These are phyloP conservation scores for Pseudomyrmex gracilis DNA, from an alignment of 1,140 invertebrate genomes.

Conservation along the genomic window DNA sequence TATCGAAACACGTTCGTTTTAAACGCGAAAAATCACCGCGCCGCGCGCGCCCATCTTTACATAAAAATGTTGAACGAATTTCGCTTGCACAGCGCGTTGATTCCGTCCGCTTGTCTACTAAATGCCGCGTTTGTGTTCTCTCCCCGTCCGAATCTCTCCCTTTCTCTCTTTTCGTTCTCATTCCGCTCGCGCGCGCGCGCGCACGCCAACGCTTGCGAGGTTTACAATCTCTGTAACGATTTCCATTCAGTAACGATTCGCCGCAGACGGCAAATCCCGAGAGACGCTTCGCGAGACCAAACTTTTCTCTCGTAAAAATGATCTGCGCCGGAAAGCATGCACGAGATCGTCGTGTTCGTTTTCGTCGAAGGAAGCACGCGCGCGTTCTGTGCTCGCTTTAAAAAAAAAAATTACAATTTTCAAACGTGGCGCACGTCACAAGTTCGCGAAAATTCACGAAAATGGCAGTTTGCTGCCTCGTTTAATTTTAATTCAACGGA, in stretches of 20 bases:
- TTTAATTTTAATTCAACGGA: conserved; percentile 21
- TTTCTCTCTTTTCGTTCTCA: conserved; percentile 14
- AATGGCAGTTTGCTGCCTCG: conserved; percentile 13
- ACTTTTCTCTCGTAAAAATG: conserved; percentile 55
- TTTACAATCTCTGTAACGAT: conserved; percentile 61
- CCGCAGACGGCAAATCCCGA: conserved; percentile 49
- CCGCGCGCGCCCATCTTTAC: conserved; percentile 21
- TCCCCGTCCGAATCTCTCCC: background rate
- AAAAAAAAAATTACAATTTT: conserved; percentile 23
- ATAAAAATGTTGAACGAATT: conserved; percentile 60
- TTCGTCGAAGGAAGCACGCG: background rate
- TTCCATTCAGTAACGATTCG: conserved; percentile 59
- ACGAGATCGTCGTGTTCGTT: conserved; percentile 16
- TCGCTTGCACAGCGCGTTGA: conserved; percentile 53
- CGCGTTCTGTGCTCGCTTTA: background rate
- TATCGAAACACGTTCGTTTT: conserved; percentile 42
- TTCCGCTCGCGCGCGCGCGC: conserved; percentile 16
- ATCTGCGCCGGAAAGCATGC: conserved; percentile 30
- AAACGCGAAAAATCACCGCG: conserved; percentile 47
- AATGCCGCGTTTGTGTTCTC: conserved; percentile 57
- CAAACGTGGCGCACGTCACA: background rate
- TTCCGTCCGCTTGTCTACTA: conserved; percentile 53
- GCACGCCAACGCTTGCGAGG: conserved; percentile 6
- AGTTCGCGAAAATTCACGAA: background rate
- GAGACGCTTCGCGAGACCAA: conserved; percentile 46